These are phyloP conservation scores for Enteromius afrohamiltoni DNA, from an alignment of 2,797 vertebrate species.

Conservation along the genomic window DNA sequence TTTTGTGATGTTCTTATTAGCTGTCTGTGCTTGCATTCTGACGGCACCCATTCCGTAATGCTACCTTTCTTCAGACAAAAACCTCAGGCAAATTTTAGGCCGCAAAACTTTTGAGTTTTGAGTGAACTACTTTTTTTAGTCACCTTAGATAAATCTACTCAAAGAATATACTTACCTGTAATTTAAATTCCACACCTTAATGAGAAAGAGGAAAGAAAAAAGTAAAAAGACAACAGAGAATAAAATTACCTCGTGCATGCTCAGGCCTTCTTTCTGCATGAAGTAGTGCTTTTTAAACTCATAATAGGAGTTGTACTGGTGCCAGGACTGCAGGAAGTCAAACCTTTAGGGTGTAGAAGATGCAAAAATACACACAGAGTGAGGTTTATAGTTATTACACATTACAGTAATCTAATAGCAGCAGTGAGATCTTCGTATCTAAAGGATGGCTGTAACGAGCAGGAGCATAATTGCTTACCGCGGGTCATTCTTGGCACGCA, in stretches of 20 bases:
- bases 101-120: neutral
- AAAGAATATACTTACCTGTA: too few species aligned
- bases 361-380: constrained; percentile 46
- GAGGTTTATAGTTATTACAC: constrained; percentile 26
- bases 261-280: constrained; percentile 88
- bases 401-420: constrained; percentile 12
- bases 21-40: neutral
- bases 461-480: constrained; percentile 77
- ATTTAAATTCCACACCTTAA: neutral
- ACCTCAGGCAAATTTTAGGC: neutral
- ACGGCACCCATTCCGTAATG: neutral
- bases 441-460: constrained; percentile 7
- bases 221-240: neutral
- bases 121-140: neutral
- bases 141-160: neutral
- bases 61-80: neutral
- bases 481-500: constrained; percentile 94
- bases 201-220: neutral
- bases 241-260: constrained; percentile 72
- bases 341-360: constrained; percentile 79
- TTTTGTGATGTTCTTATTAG: neutral
- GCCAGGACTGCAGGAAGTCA: constrained; percentile 95
- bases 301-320: constrained; percentile 96
- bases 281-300: constrained; percentile 99
- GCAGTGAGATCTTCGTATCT: neutral